Evolutionary conservation across 2,888 invertebrate species (phyloP).

Genomic region (Prosapia bicincta): DNA sequence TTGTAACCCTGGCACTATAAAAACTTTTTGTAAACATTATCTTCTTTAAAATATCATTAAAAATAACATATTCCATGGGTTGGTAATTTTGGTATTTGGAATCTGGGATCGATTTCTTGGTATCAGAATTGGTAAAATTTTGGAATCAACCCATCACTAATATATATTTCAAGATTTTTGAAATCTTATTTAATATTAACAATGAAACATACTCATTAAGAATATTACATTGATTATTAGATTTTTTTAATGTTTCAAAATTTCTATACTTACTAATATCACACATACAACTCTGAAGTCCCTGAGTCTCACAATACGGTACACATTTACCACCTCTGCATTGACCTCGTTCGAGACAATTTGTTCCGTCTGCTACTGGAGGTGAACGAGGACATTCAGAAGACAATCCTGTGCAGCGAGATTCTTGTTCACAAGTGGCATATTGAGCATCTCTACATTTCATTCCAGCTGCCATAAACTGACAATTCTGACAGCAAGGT

Average conservation of each 20-base stretch:
- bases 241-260: neutral
- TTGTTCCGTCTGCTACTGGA: slow-evolving; percentile 80
- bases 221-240: neutral
- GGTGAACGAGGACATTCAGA: slow-evolving; percentile 83
- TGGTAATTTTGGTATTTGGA: no score
- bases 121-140: no score
- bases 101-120: no score
- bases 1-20: no score
- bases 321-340: slow-evolving; percentile 89
- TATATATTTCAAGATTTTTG: neutral
- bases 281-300: slow-evolving; percentile 94
- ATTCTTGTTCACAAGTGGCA: slow-evolving; percentile 90
- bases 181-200: neutral
- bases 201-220: neutral
- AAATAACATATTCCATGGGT: no score
- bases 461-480: slow-evolving; percentile 75
- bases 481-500: slow-evolving; percentile 90
- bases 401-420: slow-evolving; percentile 77
- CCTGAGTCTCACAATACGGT: slow-evolving; percentile 93
- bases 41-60: no score
- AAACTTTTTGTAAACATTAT: no score
- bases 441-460: slow-evolving; percentile 90
- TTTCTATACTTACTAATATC: slow-evolving; percentile 67
- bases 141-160: no score
- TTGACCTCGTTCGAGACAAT: slow-evolving; percentile 88